Evolutionary conservation across 2,797 vertebrate species (phyloP).

Genomic region (Myoxocephalus aenaeus): DNA sequence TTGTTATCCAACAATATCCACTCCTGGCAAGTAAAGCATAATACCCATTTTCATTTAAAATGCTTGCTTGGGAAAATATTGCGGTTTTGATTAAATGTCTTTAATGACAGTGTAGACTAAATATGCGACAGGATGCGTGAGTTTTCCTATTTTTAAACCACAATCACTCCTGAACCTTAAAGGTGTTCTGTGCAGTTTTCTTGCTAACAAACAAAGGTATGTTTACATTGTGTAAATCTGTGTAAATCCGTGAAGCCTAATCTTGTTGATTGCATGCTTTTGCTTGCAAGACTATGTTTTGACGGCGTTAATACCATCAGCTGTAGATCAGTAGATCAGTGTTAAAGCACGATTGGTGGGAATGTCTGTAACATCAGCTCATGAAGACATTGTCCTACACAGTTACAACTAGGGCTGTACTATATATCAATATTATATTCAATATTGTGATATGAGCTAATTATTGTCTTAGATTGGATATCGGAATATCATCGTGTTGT

Average conservation of each 20-base stretch:
- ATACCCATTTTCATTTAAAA: background rate
- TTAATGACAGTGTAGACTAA: background rate
- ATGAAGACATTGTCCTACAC: background rate
- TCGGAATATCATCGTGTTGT: background rate
- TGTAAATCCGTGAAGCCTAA: background rate
- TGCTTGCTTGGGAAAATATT: background rate
- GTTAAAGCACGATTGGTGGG: background rate
- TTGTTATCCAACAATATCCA: background rate
- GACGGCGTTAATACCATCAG: background rate
- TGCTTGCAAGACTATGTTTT: background rate
- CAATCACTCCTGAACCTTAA: background rate
- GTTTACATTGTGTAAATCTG: too few relatives aligned
- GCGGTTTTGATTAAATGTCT: background rate
- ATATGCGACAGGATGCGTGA: background rate
- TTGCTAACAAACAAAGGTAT: background rate
- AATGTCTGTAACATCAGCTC: background rate
- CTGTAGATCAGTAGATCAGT: background rate
- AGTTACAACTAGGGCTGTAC: background rate
- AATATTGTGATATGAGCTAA: background rate
- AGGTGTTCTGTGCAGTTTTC: background rate
- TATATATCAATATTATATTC: too few relatives aligned
- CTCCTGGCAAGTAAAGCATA: too few relatives aligned
- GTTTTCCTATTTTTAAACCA: background rate
- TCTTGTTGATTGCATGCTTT: background rate
- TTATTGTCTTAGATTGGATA: background rate